Conservation (phyloP, 2,797 vertebrate genomes). For the Manis crassicaudata region DNA sequence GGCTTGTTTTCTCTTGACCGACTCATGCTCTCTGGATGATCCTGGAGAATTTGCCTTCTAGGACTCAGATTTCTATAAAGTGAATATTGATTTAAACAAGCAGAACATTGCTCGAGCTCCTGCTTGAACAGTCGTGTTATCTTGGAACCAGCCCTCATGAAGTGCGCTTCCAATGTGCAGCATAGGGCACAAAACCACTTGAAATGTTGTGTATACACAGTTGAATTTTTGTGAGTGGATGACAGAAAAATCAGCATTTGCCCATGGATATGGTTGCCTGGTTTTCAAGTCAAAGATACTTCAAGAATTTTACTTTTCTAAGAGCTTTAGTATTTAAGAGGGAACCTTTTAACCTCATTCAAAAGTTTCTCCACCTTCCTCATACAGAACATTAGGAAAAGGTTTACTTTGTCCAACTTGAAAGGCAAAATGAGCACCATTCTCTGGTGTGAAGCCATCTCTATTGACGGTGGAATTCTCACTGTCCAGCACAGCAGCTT, state of each 20-base stretch:
- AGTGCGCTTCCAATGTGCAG: neutral
- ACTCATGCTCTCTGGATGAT: neutral
- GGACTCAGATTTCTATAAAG: neutral
- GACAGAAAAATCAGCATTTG: neutral
- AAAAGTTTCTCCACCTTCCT: neutral
- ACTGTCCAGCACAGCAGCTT: neutral
- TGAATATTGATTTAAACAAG: neutral
- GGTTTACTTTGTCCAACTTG: neutral
- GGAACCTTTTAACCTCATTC: neutral
- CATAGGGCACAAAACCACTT: neutral
- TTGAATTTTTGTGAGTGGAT: neutral
- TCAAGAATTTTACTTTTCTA: conserved; percentile 44
- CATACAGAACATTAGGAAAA: neutral
- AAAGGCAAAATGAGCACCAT: neutral
- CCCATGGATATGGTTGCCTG: neutral
- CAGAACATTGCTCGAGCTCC: neutral
- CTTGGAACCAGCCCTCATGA: neutral
- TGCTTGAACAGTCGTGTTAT: neutral
- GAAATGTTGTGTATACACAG: neutral
- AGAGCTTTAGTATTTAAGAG: conserved; percentile 44
- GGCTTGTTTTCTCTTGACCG: conserved; percentile 21
- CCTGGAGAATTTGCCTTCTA: neutral
- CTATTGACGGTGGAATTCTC: neutral
- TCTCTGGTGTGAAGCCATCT: neutral
- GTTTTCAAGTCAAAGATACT: conserved; percentile 3